Base-by-base conservation (phyloP, 2,797 vertebrate genomes). In the Cirrhinus mrigala region DNA sequence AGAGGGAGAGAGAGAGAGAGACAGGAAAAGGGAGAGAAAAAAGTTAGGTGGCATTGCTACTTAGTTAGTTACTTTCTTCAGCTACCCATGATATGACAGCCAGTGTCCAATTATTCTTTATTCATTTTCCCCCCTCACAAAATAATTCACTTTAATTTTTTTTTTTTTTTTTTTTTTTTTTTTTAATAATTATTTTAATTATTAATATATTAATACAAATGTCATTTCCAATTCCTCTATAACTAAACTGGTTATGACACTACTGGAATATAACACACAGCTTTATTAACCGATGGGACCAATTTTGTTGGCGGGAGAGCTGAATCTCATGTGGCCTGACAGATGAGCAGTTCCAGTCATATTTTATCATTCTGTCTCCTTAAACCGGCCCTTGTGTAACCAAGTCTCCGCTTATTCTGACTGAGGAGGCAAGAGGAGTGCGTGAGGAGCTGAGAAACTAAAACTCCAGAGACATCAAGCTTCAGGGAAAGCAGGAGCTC, bases 331-430 rank as follows among this genome's bases (percentile, higher is more conserved):
- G 50, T 0, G 10, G 18, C 18, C 50, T 54, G 27, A 50, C 27
- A 54, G 18, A 75, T 54, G 11, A 75, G 18, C 27, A 75, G 16
- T 54, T 54, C 16, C 73, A 75, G 73, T 54, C 48, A 54, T 54
- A 54, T 22, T 75, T 27, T 11, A 2, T 54, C 73, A 54, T 24
- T 33, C 50, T 75, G 48, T 75, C 50, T 52, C 27, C 48, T 75
- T 75, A 75, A 75, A 81, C 56, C 66, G 82, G 85, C 20, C 83
- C 81, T 76, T 54, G 24, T 73, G n/a, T 10, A 48, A 50, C n/a
- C 15, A 1, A 73, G 15, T 73, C n/a, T 73, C 70, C 0, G 70
- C 3, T 73, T 73, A 73, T 10, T 48, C 44, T 16, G 40, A 71
- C 12, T 71, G 40, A 71, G 14, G 14, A 71, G 44, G 15, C n/a